phyloP scores from a whole-genome alignment of 2,113 vertebrate species.

The Dryoscopus gambensis region DNA sequence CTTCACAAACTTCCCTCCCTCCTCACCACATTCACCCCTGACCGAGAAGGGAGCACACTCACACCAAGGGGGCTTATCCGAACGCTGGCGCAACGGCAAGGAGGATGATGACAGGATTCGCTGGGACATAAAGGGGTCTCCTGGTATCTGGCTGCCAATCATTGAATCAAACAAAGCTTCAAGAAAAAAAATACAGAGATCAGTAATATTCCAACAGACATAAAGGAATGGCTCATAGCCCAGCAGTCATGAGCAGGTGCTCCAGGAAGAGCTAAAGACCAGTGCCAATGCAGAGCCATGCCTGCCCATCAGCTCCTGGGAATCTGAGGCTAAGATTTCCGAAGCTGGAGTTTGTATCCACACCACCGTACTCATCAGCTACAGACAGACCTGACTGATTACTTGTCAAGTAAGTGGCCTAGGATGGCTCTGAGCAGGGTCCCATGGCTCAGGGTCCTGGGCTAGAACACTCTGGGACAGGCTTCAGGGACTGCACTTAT shows the following conservation, averaged over 20 bases:
- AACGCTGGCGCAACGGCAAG: conserved; percentile 79
- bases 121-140: conserved; percentile 85
- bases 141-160: conserved; percentile 77
- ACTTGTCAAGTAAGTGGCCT: background rate
- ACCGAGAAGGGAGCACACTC: conserved; percentile 68
- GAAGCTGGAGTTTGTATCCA: background rate
- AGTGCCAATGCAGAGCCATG: background rate
- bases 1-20: background rate
- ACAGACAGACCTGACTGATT: background rate
- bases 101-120: conserved; percentile 83
- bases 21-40: background rate
- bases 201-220: background rate
- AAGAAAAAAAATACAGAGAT: background rate
- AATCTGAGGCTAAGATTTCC: background rate
- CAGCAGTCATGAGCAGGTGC: background rate
- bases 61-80: conserved; percentile 95
- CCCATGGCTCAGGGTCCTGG: background rate
- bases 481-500: background rate
- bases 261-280: background rate
- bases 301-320: background rate
- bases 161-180: conserved; percentile 85
- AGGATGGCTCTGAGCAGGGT: background rate
- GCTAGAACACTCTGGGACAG: background rate
- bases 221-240: background rate
- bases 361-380: fast-evolving